Percentiles rank a stretch among this genome's conserved stretches.
Conservation (phyloP, 2,113 vertebrate genomes). For the Notechis scutatus region DNA sequence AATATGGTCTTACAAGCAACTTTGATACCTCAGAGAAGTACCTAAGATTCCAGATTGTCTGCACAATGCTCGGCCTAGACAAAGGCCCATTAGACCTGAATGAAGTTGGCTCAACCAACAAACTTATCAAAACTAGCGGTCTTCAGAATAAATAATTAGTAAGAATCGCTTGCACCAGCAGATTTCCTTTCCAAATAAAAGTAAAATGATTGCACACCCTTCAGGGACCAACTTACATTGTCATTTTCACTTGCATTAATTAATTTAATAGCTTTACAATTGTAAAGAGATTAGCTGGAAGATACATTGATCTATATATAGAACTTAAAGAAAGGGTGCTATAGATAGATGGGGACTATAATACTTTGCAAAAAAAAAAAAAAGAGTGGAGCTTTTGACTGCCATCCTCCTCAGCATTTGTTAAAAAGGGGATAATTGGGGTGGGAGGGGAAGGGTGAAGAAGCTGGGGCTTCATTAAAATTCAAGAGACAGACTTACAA, state of each 20-base stretch:
- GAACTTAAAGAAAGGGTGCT: conserved; percentile 43
- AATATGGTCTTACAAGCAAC: neutral
- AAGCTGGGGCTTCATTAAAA: neutral
- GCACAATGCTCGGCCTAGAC: neutral
- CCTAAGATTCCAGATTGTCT: neutral
- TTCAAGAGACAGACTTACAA: neutral
- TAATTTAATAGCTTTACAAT: conserved; percentile 66
- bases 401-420: neutral
- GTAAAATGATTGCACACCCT: conserved; percentile 3
- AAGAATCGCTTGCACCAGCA: neutral
- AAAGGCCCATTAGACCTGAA: neutral
- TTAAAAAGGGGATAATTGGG: neutral
- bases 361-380: neutral
- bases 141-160: neutral
- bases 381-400: conserved; percentile 8
- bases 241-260: conserved; percentile 53
- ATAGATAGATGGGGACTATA: conserved; percentile 32
- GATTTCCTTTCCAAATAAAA: conserved; percentile 11
- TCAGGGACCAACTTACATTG: conserved; percentile 26
- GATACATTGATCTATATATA: conserved; percentile 49
- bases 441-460: neutral
- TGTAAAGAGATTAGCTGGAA: conserved; percentile 55
- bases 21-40: neutral
- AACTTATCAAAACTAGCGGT: neutral
- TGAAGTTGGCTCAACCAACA: neutral